A percentile compares a stretch with the other conserved stretches of the same genome.
Evolutionary conservation across 2,113 vertebrate genomes (phyloP).

Genomic region (Blennius ocellaris): DNA sequence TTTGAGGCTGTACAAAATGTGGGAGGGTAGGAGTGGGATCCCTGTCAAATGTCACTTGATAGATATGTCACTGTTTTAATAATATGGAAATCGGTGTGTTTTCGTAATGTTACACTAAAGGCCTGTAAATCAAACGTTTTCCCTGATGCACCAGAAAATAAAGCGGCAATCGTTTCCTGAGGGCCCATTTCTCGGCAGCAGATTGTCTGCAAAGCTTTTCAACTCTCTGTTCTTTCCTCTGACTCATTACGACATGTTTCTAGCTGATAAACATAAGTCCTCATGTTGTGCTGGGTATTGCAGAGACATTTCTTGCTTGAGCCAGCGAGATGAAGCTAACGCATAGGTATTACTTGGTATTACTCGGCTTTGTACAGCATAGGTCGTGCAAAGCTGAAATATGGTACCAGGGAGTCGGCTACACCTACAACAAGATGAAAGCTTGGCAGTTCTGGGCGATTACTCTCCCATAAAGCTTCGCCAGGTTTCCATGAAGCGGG

Average conservation of each 20-base stretch:
- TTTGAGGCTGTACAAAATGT: constrained; percentile 58
- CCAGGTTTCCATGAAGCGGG: constrained; percentile 87
- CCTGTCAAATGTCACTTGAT: constrained; percentile 57
- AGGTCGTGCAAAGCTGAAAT: constrained; percentile 45
- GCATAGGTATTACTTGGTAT: constrained; percentile 34
- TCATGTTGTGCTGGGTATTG: constrained; percentile 36
- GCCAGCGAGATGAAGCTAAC: constrained; percentile 46
- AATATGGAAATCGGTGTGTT: constrained; percentile 75
- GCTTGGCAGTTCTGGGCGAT: constrained; percentile 74
- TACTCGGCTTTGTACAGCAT: constrained; percentile 27
- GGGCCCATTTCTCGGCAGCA: constrained; percentile 59
- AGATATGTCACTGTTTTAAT: constrained; percentile 77
- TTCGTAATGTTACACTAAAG: constrained; percentile 72
- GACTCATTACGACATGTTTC: constrained; percentile 44
- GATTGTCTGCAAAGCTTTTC: constrained; percentile 42
- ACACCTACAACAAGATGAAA: constrained; percentile 51
- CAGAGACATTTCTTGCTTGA: constrained; percentile 21
- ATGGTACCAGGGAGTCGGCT: constrained; percentile 32
- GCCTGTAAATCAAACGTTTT: constrained; percentile 71
- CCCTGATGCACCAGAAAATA: constrained; percentile 38
- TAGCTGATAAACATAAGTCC: constrained; percentile 48
- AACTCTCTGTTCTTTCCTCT: constrained; percentile 38
- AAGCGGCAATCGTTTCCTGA: constrained; percentile 25
- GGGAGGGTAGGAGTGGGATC: constrained; percentile 31
- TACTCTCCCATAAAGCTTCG: constrained; percentile 87